Percentiles rank a stretch among this genome's conserved stretches.
Evolutionary conservation across 2,888 invertebrate species (phyloP).

Genomic region (Frankliniella intonsa): DNA sequence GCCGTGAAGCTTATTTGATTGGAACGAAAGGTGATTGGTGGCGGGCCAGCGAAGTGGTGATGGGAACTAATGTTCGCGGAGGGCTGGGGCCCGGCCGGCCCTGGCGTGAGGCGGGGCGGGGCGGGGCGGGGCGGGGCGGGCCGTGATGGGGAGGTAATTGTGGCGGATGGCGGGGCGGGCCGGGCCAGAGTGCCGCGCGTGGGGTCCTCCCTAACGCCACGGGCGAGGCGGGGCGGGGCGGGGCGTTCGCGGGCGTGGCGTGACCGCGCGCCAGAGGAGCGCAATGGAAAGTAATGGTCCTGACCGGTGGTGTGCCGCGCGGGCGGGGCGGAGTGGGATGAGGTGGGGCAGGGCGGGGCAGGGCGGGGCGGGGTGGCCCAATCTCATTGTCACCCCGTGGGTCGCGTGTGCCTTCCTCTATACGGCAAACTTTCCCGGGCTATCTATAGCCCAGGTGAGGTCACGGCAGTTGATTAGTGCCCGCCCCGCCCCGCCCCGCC

Average conservation of each 20-base stretch:
- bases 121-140: neutral
- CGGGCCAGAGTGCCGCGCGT: neutral
- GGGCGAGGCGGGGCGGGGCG: neutral
- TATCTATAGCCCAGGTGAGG: too few species aligned
- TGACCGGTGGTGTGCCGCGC: too few species aligned
- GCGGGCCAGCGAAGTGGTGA: neutral
- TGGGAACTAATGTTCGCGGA: neutral
- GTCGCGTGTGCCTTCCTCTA: neutral
- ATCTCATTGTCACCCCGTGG: neutral
- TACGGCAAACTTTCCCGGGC: neutral
- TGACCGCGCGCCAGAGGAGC: neutral
- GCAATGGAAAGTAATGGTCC: neutral
- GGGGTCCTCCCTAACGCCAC: neutral
- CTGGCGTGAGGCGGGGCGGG: neutral
- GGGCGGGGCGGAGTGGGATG: neutral
- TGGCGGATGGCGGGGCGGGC: neutral
- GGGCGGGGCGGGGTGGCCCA: too few species aligned
- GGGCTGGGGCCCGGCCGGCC: neutral
- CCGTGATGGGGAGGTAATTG: constrained; percentile 10
- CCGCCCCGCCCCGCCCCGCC: neutral
- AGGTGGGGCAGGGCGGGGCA: too few species aligned
- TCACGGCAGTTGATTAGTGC: neutral
- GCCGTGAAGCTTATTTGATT: neutral
- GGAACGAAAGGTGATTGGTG: constrained; percentile 24
- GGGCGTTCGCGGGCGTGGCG: neutral